Base-by-base conservation (phyloP, 1,140 invertebrate genomes). In the Hycleus cichorii region DNA sequence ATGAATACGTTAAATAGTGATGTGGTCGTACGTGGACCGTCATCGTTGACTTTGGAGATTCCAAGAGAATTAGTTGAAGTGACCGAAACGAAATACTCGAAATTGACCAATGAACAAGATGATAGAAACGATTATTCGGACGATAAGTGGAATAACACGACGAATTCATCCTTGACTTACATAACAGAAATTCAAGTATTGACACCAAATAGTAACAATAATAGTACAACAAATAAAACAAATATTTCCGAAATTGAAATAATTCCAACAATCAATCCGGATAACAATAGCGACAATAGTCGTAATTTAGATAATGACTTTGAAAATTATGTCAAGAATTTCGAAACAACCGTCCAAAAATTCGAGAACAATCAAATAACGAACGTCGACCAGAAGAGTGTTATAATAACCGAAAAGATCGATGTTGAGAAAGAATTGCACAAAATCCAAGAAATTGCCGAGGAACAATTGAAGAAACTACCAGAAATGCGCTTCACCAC, bases 401-500 rank as follows among this genome's bases (percentile, higher is more conserved):
- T 58, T 9, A 52, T 65, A 44, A 40, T 58, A 32, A 52, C 61
- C n/a, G 66, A 71, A 45, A 65, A 63, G 26, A 58, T 65, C 2
- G 69, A 72, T 48, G 58, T 63, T 11, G 69, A 70, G 49, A 69
- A 64, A 25, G 69, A 71, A 46, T 54, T 67, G 9, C 63, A 69
- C 25, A 72, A 71, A 57, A 70, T 71, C n/a, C 67, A 72, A 43
- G 69, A 72, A 52, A 69, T 72, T 11, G 71, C 65, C 3, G 71
- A 73, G 49, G 69, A 70, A 50, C 67, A 72, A 47, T 53, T 72
- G 42, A 72, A 73, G 58, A 72, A 69, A 60, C 50, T 74, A 25
- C 71, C 76, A 49, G 77, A 79, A 49, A 82, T 82, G 54, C 76
- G 80, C 68, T 82, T 82, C 66, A 75, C 77, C 27, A 82, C 81